Evolutionary conservation across 2,113 vertebrate genomes (phyloP).

Genomic region (Chelonoidis abingdonii): DNA sequence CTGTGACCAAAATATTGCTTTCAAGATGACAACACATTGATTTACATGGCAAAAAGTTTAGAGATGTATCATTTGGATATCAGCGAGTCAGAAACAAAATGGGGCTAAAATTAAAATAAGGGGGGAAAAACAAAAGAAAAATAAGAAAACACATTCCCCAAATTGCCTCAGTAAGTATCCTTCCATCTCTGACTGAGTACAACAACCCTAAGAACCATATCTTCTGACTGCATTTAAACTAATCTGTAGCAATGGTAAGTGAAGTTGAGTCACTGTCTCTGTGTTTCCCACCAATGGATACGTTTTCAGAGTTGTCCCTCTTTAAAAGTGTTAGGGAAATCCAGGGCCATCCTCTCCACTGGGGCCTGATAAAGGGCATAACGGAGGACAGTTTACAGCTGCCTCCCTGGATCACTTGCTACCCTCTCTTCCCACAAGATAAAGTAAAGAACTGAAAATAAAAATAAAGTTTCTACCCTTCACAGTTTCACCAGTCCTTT

Average conservation of each 20-base stretch:
- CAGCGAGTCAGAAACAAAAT: neutral
- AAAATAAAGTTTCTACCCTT: too few species aligned
- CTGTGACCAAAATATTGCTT: neutral
- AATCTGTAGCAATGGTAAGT: accelerated
- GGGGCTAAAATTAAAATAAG: neutral
- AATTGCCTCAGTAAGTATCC: neutral
- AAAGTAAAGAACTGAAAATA: too few species aligned
- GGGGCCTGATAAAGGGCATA: too few species aligned
- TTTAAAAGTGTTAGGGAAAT: too few species aligned
- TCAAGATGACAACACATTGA: neutral
- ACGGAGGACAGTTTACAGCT: too few species aligned
- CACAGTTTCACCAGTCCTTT: too few species aligned
- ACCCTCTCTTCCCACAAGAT: too few species aligned
- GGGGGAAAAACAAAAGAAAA: neutral
- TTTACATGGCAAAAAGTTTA: neutral
- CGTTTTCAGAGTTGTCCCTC: too few species aligned
- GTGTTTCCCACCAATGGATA: too few species aligned
- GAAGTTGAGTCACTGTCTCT: neutral
- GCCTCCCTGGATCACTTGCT: too few species aligned
- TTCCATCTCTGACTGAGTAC: accelerated
- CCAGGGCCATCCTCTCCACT: too few species aligned
- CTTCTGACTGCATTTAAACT: neutral
- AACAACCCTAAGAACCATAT: neutral
- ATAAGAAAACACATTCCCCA: neutral
- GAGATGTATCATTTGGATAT: neutral